Conservation (phyloP, 2,888 invertebrate species). For the Plebejus melissa region DNA sequence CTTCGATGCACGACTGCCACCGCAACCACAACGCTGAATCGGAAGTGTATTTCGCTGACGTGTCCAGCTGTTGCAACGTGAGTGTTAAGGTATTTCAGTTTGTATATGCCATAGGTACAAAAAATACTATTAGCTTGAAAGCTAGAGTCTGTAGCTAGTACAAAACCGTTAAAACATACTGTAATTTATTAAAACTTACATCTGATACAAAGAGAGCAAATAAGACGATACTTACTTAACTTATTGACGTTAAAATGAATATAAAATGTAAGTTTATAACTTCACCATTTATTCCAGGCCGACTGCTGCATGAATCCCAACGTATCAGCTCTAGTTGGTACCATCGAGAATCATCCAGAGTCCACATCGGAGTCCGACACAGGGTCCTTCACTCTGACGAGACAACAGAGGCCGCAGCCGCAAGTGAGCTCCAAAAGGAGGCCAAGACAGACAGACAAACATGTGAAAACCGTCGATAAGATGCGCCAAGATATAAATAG, state of each 20-base stretch:
- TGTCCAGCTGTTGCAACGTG: slow-evolving; percentile 89
- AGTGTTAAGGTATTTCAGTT: slow-evolving; percentile 75
- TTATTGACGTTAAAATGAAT: no score
- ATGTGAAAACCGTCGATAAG: slow-evolving; percentile 55
- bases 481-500: slow-evolving; percentile 49
- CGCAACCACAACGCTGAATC: slow-evolving; percentile 84
- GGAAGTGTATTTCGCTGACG: slow-evolving; percentile 92
- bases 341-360: slow-evolving; percentile 72
- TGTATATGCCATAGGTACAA: background rate
- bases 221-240: background rate
- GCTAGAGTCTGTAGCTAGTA: background rate
- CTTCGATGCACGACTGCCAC: slow-evolving; percentile 68
- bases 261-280: background rate
- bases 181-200: no score
- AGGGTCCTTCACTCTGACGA: slow-evolving; percentile 66
- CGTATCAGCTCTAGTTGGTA: slow-evolving; percentile 69
- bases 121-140: no score
- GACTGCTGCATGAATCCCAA: slow-evolving; percentile 70
- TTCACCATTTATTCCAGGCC: slow-evolving; percentile 49
- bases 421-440: slow-evolving; percentile 66
- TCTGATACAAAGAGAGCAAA: background rate
- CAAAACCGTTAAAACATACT: background rate
- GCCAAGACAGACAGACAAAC: slow-evolving; percentile 57
- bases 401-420: slow-evolving; percentile 68
- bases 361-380: slow-evolving; percentile 73